phyloP scores from a whole-genome alignment of 2,113 vertebrate genomes.

The Mustela lutreola region DNA sequence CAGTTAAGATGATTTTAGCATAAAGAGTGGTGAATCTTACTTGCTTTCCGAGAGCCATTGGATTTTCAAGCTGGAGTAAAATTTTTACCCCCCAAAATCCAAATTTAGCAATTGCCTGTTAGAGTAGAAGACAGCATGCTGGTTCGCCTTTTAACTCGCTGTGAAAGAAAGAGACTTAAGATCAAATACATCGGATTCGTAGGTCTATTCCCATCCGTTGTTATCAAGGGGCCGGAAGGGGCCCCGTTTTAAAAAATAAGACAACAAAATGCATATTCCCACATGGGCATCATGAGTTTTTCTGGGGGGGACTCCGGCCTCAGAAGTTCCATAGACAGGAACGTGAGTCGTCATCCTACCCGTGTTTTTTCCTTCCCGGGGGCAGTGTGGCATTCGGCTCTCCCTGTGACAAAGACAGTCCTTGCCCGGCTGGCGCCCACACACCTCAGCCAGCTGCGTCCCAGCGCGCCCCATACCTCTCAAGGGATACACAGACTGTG shows the following conservation, averaged over 20 bases:
- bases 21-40: constrained; percentile 2
- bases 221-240: neutral
- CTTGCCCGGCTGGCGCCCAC: neutral
- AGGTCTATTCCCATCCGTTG: neutral
- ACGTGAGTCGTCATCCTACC: neutral
- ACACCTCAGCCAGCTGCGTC: neutral
- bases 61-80: constrained; percentile 49
- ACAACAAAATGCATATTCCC: too few relatives aligned
- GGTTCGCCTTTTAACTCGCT: constrained; percentile 32
- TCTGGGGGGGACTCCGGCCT: rapidly evolving
- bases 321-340: neutral
- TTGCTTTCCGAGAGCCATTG: constrained; percentile 57
- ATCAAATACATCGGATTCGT: neutral
- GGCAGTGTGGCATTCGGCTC: neutral
- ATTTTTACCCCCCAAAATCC: neutral
- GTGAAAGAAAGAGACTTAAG: constrained; percentile 5
- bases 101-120: constrained; percentile 76
- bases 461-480: neutral
- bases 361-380: neutral
- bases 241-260: neutral
- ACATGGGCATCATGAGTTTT: rapidly evolving
- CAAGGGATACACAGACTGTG: neutral
- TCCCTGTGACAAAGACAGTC: neutral
- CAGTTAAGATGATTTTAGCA: constrained; percentile 46
- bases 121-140: constrained; percentile 38